Evolutionary conservation across 2,797 vertebrate species (phyloP).

Genomic region (Huso huso): DNA sequence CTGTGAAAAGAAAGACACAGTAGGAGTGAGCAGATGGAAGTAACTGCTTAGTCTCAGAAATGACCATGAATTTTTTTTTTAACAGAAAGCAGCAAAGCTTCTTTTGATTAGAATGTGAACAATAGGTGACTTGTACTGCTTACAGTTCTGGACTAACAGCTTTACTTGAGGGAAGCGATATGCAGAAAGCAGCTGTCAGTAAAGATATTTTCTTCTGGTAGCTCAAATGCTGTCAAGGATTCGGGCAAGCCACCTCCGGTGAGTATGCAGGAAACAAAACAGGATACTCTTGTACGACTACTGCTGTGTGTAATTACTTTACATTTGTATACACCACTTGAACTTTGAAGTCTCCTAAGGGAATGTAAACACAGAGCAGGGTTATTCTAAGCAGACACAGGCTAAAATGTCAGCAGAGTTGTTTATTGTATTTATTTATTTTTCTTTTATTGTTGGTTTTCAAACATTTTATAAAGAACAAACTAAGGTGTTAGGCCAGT

Average conservation of each 20-base stretch:
- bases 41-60: slow-evolving; percentile 14
- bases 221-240: slow-evolving; percentile 60
- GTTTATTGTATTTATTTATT: no score
- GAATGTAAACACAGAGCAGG: not conserved
- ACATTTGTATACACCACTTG: slow-evolving; percentile 57
- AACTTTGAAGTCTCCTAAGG: slow-evolving; percentile 40
- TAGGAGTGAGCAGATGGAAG: slow-evolving; percentile 25
- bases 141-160: slow-evolving; percentile 54
- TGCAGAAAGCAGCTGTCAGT: slow-evolving; percentile 67
- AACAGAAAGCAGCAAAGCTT: slow-evolving; percentile 57
- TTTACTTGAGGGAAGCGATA: slow-evolving; percentile 55
- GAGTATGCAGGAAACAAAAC: slow-evolving; percentile 64
- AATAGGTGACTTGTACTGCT: slow-evolving; percentile 66
- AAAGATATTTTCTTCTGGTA: slow-evolving; percentile 59
- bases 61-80: slow-evolving; percentile 27
- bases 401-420: no score
- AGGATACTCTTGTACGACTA: slow-evolving; percentile 63
- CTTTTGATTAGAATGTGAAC: slow-evolving; percentile 67
- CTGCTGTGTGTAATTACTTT: slow-evolving; percentile 59
- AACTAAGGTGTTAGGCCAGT: no score
- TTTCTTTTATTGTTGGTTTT: no score
- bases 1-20: not conserved
- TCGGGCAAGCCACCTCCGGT: slow-evolving; percentile 53
- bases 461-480: no score
- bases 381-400: no score